Percentiles rank a stretch among this genome's conserved stretches.
Conservation (phyloP, 1,140 invertebrate species). For the Homalodisca vitripennis region DNA sequence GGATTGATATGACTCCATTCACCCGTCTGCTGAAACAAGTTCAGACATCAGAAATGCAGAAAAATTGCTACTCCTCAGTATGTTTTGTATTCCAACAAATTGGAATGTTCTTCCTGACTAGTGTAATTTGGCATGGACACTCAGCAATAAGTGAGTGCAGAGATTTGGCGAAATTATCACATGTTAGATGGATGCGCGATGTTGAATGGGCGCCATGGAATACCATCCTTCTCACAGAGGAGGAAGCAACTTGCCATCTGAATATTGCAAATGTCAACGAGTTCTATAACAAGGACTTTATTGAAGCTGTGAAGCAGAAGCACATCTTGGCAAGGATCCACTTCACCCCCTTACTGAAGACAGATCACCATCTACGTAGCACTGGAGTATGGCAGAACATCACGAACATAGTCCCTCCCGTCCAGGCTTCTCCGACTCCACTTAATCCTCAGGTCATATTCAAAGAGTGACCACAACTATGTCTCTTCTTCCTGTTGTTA, state of each 20-base stretch:
- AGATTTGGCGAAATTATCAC: slow-evolving; percentile 57
- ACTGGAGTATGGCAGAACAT: slow-evolving; percentile 22
- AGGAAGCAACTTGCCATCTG: slow-evolving; percentile 62
- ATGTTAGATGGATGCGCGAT: slow-evolving; percentile 57
- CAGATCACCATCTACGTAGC: slow-evolving; percentile 13
- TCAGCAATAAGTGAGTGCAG: slow-evolving; percentile 61
- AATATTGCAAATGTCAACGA: slow-evolving; percentile 35
- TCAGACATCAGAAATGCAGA: slow-evolving; percentile 36
- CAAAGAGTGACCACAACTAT: slow-evolving; percentile 1
- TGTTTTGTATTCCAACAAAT: slow-evolving; percentile 46
- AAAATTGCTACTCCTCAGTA: slow-evolving; percentile 31
- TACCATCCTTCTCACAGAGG: slow-evolving; percentile 62
- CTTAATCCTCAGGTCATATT: not conserved
- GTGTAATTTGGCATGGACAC: slow-evolving; percentile 64
- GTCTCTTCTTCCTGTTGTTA: no score
- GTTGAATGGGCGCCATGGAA: slow-evolving; percentile 72
- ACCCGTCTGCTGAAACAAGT: slow-evolving; percentile 35
- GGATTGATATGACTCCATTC: slow-evolving; percentile 39
- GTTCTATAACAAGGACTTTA: slow-evolving; percentile 33
- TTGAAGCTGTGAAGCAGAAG: slow-evolving; percentile 23
- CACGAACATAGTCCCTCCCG: not conserved
- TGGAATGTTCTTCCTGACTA: slow-evolving; percentile 63
- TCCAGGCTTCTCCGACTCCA: not conserved
- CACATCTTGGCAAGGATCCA: slow-evolving; percentile 33
- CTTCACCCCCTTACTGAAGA: slow-evolving; percentile 28